Evolutionary conservation across 2,797 vertebrate genomes (phyloP), one percentile per base, ranked within the genome.

Genomic region (Amphiprion clarkii): DNA sequence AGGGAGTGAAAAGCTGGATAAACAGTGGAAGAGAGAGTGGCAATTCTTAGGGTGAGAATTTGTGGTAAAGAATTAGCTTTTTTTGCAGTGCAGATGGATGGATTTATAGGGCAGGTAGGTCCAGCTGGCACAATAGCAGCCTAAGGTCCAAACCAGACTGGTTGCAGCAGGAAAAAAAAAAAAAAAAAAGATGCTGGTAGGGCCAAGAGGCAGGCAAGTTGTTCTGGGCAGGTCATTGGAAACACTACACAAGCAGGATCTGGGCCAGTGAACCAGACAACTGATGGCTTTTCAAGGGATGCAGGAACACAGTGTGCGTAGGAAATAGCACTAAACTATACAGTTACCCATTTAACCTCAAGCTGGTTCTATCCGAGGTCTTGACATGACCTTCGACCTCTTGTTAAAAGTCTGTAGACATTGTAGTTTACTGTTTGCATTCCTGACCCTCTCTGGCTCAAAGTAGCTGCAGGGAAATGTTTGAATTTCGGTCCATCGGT

Each of bases 211-310:
- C 40, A 73, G 72, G 63, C 80, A 78, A 75, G 71, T 76, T 67
- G 72, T 73, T 86, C 64, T 86, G 83, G 83, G 69, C 71, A 49
- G 42, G 48, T 65, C 54, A 53, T 59, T 88, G 82, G 84, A 93
- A 92, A 91, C 58, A 81, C 85, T 78, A 87, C 84, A 85, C 81
- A 89, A 74, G 40, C 49, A 71, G 85, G 89, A 83, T 74, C 52
- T 53, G 61, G 70, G 85, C 84, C 78, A 85, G 71, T 46, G 62
- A 60, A 84, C 62, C 76, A 88, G 81, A 78, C 58, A 74, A 79
- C 60, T 79, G 73, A 87, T 84, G 78, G 82, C 71, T 89, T 91
- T 89, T 89, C 75, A 84, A 86, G 71, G 51, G 73, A 53, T 7
- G 53, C 58, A 70, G 58, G 57, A 67, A 21, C 58, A 81, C 56